These are phyloP conservation scores for Listrodromus nycthemerus DNA, from an alignment of 2,888 invertebrate genomes.

Conservation along the genomic window DNA sequence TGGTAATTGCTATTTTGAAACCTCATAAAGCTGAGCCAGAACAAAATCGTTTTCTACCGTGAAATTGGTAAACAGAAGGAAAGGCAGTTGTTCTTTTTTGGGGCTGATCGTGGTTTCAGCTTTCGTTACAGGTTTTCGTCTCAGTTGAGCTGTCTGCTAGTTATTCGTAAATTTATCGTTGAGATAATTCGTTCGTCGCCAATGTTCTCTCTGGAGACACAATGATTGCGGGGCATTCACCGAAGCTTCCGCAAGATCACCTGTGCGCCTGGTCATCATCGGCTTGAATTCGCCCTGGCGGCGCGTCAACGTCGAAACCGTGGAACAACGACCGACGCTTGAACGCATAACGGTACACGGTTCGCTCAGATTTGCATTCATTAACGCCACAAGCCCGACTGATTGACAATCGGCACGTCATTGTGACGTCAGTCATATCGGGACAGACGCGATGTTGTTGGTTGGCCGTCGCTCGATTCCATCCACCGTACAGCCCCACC, in stretches of 20 bases:
- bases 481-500: constrained; percentile 20
- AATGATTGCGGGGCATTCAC: constrained; percentile 46
- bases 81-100: too few species aligned
- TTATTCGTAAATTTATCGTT: constrained; percentile 10
- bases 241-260: constrained; percentile 36
- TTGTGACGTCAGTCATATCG: constrained; percentile 83
- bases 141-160: not conserved
- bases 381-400: constrained; percentile 84
- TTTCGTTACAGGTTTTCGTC: too few species aligned
- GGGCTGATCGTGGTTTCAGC: too few species aligned
- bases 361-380: constrained; percentile 82
- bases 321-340: constrained; percentile 49
- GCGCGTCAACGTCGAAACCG: constrained; percentile 15
- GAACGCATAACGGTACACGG: constrained; percentile 48
- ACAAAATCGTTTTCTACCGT: too few species aligned
- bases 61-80: too few species aligned
- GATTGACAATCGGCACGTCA: constrained; percentile 84
- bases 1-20: too few species aligned
- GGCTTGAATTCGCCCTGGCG: constrained; percentile 30
- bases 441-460: constrained; percentile 62
- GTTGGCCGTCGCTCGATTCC: constrained; percentile 65
- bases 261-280: constrained; percentile 8
- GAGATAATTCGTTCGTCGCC: constrained; percentile 3
- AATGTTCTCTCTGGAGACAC: constrained; percentile 39
- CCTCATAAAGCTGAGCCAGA: too few species aligned